Percentiles rank a stretch among this genome's conserved stretches.
Conservation (phyloP, 2,888 invertebrate genomes). For the Ypsolopha scabrella region DNA sequence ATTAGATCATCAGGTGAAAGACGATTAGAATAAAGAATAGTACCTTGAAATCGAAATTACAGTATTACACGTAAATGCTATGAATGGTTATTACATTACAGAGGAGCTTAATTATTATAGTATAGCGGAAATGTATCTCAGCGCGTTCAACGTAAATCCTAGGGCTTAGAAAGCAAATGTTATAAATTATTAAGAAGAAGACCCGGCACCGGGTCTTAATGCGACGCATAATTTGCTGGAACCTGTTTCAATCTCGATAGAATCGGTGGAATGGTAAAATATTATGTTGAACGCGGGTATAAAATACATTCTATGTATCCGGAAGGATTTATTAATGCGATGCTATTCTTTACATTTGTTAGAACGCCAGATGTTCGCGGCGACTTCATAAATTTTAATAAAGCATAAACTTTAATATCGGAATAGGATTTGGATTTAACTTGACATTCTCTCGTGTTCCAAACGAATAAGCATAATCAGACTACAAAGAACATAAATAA, state of each 20-base stretch:
- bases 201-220: conserved; percentile 35
- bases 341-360: conserved; percentile 10
- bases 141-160: conserved; percentile 14
- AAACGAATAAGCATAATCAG: conserved; percentile 3
- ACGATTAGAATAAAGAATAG: neutral
- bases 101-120: neutral
- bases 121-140: neutral
- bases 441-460: neutral
- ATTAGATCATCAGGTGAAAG: neutral
- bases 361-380: conserved; percentile 31
- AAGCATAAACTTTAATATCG: neutral
- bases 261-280: conserved; percentile 15
- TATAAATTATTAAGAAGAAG: conserved; percentile 50
- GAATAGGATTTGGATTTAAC: neutral
- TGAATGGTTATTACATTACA: neutral
- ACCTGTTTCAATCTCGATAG: conserved; percentile 35
- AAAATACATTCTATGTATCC: conserved; percentile 8
- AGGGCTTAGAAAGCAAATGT: conserved; percentile 45
- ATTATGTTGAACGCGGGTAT: conserved; percentile 9
- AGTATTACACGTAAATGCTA: neutral
- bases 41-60: neutral
- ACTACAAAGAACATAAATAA: conserved; percentile 6
- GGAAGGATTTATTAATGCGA: conserved; percentile 15
- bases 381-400: conserved; percentile 32
- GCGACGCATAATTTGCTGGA: conserved; percentile 46